Evolutionary conservation across 2,888 invertebrate genomes (phyloP).

Genomic region (Mycalesis mineus): DNA sequence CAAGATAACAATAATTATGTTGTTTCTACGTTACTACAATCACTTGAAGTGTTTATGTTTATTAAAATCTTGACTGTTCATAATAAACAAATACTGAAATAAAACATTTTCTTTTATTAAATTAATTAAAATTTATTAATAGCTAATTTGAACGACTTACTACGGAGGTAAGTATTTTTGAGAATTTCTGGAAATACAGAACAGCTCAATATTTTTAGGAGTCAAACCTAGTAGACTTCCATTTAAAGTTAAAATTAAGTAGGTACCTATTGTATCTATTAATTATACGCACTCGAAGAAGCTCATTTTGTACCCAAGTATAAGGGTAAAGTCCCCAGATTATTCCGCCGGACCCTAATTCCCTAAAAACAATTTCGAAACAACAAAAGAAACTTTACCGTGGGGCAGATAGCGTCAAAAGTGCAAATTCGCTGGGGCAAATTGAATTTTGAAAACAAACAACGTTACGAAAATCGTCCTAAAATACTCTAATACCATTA

Average conservation of each 20-base stretch:
- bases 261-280: no score
- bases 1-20: neutral
- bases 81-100: conserved; percentile 2
- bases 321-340: neutral
- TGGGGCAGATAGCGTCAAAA: conserved; percentile 31
- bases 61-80: neutral
- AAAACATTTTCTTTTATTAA: neutral
- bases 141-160: no score
- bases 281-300: neutral
- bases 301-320: neutral
- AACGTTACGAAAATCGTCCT: conserved; percentile 56
- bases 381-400: conserved; percentile 21
- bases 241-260: no score
- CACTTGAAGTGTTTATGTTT: conserved; percentile 1
- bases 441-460: conserved; percentile 67
- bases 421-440: conserved; percentile 47
- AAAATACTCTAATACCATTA: conserved; percentile 69
- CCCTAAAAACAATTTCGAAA: conserved; percentile 9
- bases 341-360: conserved; percentile 9
- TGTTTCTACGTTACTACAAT: neutral
- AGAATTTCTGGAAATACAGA: no score
- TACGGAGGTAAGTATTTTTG: no score
- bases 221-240: no score
- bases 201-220: no score
- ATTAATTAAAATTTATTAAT: neutral